These are phyloP conservation scores for Dicentrarchus labrax DNA, from an alignment of 2,113 vertebrate species.

Conservation along the genomic window DNA sequence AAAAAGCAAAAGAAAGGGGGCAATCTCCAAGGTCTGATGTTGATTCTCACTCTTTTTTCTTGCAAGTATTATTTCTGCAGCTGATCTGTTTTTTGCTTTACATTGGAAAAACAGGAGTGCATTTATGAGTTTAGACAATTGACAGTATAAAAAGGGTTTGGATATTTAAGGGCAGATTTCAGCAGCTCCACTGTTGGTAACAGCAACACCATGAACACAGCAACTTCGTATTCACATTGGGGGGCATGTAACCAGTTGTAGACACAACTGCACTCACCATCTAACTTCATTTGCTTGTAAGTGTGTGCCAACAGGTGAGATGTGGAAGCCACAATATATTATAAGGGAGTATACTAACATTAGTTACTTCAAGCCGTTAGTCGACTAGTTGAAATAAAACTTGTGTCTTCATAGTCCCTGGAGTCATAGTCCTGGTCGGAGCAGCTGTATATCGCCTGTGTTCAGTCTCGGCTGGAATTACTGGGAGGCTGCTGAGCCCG, in stretches of 20 bases:
- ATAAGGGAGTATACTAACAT: no score
- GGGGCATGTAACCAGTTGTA: neutral
- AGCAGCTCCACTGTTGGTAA: no score
- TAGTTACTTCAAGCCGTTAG: no score
- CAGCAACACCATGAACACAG: neutral
- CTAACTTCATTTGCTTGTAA: slow-evolving; percentile 20
- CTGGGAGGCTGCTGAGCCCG: no score
- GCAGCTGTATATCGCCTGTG: no score
- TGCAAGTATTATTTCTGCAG: neutral
- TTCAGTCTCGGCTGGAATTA: no score
- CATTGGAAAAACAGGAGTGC: neutral
- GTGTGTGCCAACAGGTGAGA: neutral
- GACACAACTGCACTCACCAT: neutral
- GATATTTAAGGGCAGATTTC: neutral
- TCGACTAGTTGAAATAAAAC: no score
- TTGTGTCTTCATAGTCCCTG: no score
- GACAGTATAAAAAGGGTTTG: neutral
- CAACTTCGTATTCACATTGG: neutral
- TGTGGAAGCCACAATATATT: neutral
- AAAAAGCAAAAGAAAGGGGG: neutral
- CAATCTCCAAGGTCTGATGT: neutral
- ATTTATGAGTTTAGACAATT: neutral
- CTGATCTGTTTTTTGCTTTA: neutral
- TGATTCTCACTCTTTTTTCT: neutral
- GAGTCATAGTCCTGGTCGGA: no score